Evolutionary conservation across 2,113 vertebrate species (phyloP), one percentile per base, ranked within the genome.

Genomic region (Menura novaehollandiae): DNA sequence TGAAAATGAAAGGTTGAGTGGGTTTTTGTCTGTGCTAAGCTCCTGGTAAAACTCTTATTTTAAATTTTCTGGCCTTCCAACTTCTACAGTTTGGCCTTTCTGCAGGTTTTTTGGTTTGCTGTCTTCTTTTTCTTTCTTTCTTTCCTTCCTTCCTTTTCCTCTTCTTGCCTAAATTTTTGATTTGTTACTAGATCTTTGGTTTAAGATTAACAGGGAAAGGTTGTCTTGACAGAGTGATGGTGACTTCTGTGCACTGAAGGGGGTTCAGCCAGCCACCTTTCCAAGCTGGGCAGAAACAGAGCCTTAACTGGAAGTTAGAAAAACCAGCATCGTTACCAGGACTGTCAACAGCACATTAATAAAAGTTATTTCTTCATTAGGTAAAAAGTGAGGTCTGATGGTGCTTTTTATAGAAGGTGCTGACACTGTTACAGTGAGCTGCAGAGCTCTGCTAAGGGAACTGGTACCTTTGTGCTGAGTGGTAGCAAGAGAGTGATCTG

Each of bases 321-420:
- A 93, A 94, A 92, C 76, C 37, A 0, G 44, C 93, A 68, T 91
- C 81, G 64, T 84, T 77, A 86, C 49, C 73, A 85, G 69, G 49
- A 41, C 56, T 96, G 93, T 97, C 93, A 94, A 79, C 96, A 91
- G 86, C 69, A 43, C 23, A 58, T 89, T 96, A 91, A 84, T 96
- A 71, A 86, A 93, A 93, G 58, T 85, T 95, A 93, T 92, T 96
- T 85, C 91, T 96, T 96, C 96, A 82, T 96, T 96, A 92, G 94
- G 94, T 93, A 94, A 89, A 92, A 94, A 93, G 86, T 88, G 91
- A 92, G 74, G 89, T 91, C 80, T 75, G 83, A 66, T 87, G 80
- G 49, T 79, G 86, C 91, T 91, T 95, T 97, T 95, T 97, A 94
- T 96, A 95, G 95, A 87, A 94, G 86, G 73, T 91, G 93, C 93